phyloP scores from a whole-genome alignment of 2,797 vertebrate genomes.

The Euphonia xanthogaster region DNA sequence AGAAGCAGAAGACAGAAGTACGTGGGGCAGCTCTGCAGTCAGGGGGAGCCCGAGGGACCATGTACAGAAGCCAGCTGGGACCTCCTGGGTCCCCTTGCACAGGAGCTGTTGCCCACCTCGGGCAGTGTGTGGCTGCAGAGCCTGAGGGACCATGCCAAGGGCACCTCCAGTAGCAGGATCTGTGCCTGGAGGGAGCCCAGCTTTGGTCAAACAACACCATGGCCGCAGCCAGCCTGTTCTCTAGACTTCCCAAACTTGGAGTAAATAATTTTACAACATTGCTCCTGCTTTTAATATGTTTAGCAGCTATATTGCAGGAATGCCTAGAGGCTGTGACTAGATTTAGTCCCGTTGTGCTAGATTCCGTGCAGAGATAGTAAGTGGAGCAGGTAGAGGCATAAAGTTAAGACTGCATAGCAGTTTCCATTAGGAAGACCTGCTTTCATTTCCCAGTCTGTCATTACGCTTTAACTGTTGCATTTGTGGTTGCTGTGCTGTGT shows the following conservation, averaged over 20 bases:
- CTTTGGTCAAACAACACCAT: neutral
- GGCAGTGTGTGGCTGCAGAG: neutral
- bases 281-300: neutral
- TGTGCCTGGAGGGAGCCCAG: neutral
- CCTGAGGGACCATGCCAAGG: accelerated
- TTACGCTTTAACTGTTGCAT: slow-evolving; percentile 7
- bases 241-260: neutral
- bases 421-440: slow-evolving; percentile 28
- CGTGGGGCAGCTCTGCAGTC: neutral
- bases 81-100: neutral
- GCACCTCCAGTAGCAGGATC: accelerated
- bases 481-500: neutral
- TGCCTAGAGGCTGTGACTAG: slow-evolving; percentile 4
- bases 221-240: neutral
- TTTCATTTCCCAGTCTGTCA: slow-evolving; percentile 23
- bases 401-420: slow-evolving; percentile 39
- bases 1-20: neutral
- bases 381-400: slow-evolving; percentile 52
- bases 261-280: neutral
- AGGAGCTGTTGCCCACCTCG: accelerated
- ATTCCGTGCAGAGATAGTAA: neutral
- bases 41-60: neutral
- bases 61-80: neutral
- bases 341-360: slow-evolving; percentile 30
- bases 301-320: neutral